A percentile compares a stretch with the other conserved stretches of the same genome.
Conservation (phyloP, 2,888 invertebrate species). For the Brachypterus glaber region DNA sequence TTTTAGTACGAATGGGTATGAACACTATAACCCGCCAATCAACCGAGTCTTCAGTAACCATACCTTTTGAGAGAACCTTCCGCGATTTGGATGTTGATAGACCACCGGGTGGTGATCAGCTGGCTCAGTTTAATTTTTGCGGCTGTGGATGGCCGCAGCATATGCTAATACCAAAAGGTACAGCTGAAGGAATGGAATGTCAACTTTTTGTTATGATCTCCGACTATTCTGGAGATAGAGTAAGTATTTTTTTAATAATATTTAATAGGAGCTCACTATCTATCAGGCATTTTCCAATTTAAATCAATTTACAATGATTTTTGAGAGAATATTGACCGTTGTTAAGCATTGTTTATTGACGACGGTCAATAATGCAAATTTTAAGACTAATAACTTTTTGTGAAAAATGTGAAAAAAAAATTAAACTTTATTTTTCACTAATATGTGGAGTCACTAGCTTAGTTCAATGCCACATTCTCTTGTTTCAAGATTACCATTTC, state of each 20-base stretch:
- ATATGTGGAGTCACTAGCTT: no score
- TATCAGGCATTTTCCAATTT: no score
- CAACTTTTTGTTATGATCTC: constrained; percentile 71
- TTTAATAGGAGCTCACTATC: no score
- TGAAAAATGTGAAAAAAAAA: no score
- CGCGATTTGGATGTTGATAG: constrained; percentile 53
- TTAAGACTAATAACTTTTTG: no score
- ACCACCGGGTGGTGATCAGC: constrained; percentile 46
- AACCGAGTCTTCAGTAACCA: constrained; percentile 65
- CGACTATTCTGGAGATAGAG: constrained; percentile 57
- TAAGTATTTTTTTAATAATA: constrained; percentile 31
- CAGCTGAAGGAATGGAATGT: constrained; percentile 51
- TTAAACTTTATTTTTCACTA: no score
- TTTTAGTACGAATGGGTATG: constrained; percentile 53
- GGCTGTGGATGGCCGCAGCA: constrained; percentile 84
- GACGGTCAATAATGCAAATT: no score
- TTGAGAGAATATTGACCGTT: no score
- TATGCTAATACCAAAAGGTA: constrained; percentile 66
- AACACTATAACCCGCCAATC: constrained; percentile 59
- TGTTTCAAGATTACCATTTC: no score
- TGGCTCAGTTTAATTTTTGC: constrained; percentile 63
- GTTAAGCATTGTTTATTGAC: no score
- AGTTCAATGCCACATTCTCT: no score
- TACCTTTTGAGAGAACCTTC: constrained; percentile 73
- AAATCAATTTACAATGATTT: no score